phyloP scores from a whole-genome alignment of 2,888 invertebrate species.

The Scaptomyza flava region DNA sequence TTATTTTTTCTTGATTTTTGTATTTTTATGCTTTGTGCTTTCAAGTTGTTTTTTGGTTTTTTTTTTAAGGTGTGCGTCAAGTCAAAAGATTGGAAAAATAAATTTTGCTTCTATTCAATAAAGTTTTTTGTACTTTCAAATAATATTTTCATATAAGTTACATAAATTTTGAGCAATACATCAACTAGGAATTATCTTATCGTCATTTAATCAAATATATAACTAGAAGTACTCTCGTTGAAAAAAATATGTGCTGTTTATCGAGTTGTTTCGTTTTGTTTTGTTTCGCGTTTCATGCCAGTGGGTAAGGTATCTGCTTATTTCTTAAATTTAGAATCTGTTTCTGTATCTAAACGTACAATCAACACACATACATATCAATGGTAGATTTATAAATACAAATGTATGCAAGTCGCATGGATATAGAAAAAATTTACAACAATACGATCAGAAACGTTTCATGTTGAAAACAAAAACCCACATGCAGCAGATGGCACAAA shows the following conservation, averaged over 20 bases:
- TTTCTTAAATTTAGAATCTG: constrained; percentile 40
- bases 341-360: constrained; percentile 5
- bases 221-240: not conserved
- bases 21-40: too few relatives aligned
- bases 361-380: constrained; percentile 3
- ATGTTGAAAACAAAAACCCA: not conserved
- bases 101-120: too few relatives aligned
- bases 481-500: constrained; percentile 1
- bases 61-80: too few relatives aligned
- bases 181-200: not conserved
- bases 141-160: too few relatives aligned
- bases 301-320: constrained; percentile 47
- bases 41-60: too few relatives aligned
- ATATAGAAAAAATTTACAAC: constrained; percentile 3
- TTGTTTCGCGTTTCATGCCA: constrained; percentile 40
- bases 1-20: too few relatives aligned
- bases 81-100: too few relatives aligned
- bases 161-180: not conserved
- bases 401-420: constrained; percentile 23
- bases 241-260: constrained; percentile 11
- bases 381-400: constrained; percentile 34
- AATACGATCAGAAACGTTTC: not conserved
- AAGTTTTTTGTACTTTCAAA: too few relatives aligned
- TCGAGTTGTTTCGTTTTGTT: constrained; percentile 17
- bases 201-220: not conserved